These are phyloP conservation scores for Pachyseris speciosa DNA, from an alignment of 64 coral and sea anemone species.

Conservation along the genomic window DNA sequence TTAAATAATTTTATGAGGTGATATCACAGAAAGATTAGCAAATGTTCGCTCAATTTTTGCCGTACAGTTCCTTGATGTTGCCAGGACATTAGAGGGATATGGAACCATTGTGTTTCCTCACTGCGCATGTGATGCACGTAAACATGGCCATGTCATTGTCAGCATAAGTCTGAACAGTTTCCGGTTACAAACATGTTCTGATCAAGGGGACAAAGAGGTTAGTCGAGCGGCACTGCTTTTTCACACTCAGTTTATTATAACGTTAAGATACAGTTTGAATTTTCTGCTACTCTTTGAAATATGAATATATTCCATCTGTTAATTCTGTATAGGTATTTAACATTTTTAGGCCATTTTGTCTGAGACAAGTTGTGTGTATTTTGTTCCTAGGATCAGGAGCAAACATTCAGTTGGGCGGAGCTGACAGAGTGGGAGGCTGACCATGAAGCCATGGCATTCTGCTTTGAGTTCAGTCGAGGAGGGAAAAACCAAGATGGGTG, in stretches of 20 bases:
- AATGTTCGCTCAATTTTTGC: not conserved
- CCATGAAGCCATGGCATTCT: slow-evolving; percentile 93
- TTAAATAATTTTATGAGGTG: too few relatives aligned
- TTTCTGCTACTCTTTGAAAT: too few relatives aligned
- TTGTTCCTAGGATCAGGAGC: slow-evolving; percentile 71
- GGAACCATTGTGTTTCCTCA: slow-evolving; percentile 86
- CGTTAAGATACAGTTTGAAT: too few relatives aligned
- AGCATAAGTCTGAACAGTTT: slow-evolving; percentile 74
- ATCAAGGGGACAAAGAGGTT: slow-evolving; percentile 80
- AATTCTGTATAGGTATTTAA: too few relatives aligned
- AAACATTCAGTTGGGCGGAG: slow-evolving; percentile 85
- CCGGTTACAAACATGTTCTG: slow-evolving; percentile 81
- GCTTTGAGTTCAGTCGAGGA: slow-evolving; percentile 84
- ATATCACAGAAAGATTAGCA: not conserved
- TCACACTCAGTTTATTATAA: not conserved
- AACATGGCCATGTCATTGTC: slow-evolving; percentile 86
- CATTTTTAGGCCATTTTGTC: too few relatives aligned
- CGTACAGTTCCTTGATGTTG: slow-evolving; percentile 80
- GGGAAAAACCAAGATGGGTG: slow-evolving; percentile 87
- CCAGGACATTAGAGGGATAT: slow-evolving; percentile 82
- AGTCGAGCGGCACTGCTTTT: not conserved
- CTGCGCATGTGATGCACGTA: slow-evolving; percentile 95
- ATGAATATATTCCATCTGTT: too few relatives aligned
- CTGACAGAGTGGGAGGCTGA: slow-evolving; percentile 83
- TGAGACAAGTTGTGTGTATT: too few relatives aligned